These are phyloP conservation scores for Gymnoscopelus braueri DNA, from an alignment of 2,797 vertebrate species.

Conservation along the genomic window DNA sequence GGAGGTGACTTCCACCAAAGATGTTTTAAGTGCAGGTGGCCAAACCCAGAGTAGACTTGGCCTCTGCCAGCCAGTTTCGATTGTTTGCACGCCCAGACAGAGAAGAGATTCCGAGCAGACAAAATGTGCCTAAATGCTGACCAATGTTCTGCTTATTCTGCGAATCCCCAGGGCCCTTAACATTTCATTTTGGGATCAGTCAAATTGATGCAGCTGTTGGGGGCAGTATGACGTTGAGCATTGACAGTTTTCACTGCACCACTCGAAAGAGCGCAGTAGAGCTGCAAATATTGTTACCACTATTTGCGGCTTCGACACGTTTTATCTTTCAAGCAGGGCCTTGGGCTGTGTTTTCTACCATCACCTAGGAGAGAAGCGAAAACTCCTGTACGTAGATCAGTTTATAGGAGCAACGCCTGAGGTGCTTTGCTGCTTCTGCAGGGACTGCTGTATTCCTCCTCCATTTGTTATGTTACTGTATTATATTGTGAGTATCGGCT, in stretches of 20 bases:
- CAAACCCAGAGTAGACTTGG: conserved; percentile 42
- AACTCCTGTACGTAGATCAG: conserved; percentile 17
- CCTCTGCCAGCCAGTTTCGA: conserved; percentile 41
- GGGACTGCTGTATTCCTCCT: conserved; percentile 46
- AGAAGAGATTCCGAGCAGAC: conserved; percentile 28
- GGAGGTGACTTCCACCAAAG: conserved; percentile 77
- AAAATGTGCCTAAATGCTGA: conserved; percentile 30
- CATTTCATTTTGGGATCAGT: conserved; percentile 11
- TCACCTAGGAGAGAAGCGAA: conserved; percentile 14
- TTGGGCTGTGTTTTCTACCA: neutral
- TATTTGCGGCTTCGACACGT: neutral
- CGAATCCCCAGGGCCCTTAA: conserved; percentile 7
- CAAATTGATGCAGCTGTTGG: neutral
- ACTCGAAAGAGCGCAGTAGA: neutral
- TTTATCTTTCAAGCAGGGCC: conserved; percentile 11
- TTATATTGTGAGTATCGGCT: conserved; percentile 38
- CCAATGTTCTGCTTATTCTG: conserved; percentile 22
- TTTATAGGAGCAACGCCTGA: conserved; percentile 3
- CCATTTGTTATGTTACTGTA: conserved; percentile 38
- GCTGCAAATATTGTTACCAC: conserved; percentile 1
- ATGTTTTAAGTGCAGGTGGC: conserved; percentile 66
- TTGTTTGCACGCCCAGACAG: conserved; percentile 9
- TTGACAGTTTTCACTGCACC: neutral
- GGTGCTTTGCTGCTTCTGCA: conserved; percentile 34
- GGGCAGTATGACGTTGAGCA: neutral